Evolutionary conservation across 2,113 vertebrate species (phyloP), one percentile per base, ranked within the genome.

Genomic region (Naja naja): DNA sequence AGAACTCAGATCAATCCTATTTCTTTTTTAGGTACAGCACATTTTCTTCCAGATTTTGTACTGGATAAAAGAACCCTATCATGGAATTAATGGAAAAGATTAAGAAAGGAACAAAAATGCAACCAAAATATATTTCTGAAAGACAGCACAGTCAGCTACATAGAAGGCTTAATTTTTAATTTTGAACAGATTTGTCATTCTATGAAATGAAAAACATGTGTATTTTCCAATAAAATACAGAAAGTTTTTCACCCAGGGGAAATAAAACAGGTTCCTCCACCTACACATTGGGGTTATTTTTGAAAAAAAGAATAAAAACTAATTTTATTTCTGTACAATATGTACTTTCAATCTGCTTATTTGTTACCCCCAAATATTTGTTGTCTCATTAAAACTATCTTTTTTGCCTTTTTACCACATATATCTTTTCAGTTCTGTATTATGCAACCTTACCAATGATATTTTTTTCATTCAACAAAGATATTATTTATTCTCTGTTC

Each of bases 1-100:
- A 95, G n/a, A 23, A 91, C 39, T 14, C 91, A 0, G n/a, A 93
- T 22, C 34, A 91, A 90, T 47, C 9, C n/a, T 88, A 14, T 91
- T 49, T 94, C 55, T 94, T 94, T 93, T n/a, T 4, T 89, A 95
- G 20, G 74, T 90, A 53, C 3, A 91, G 18, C 90, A 4, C 30
- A 39, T 54, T 54, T 93, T 92, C 88, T 93, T 12, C 53, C 90
- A 9, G 34, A 86, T 22, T 92, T 88, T 95, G 69, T 91, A 58
- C 92, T 60, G 1, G 9, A 90, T 74, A 43, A 5, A 94, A 69
- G 30, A 60, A 69, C 47, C 0, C 2, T 90, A 94, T 95, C 81
- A 16, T 88, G 92, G 90, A 87, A 88, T 11, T 8, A 87, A 81
- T 92, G 25, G 45, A 27, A 60, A 47, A 92, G 93, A 94, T 89